Conservation (phyloP, 2,888 invertebrate genomes). For the Sinopyrophorus schimmeli region DNA sequence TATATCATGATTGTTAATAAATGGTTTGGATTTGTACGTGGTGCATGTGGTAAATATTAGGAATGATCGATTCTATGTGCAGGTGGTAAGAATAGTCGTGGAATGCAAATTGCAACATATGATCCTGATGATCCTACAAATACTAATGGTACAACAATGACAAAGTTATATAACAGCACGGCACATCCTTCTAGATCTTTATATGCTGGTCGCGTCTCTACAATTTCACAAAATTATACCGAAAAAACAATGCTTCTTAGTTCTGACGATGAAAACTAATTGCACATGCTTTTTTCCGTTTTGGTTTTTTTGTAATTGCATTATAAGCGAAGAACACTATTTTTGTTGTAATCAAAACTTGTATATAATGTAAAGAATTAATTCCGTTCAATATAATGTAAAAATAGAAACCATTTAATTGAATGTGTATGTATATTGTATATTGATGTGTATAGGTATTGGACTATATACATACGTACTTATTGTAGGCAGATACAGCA, state of each 20-base stretch:
- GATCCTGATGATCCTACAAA: slow-evolving; percentile 68
- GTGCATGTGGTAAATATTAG: background rate
- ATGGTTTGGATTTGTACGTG: slow-evolving; percentile 42
- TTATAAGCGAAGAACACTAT: slow-evolving; percentile 25
- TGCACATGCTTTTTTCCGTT: no score
- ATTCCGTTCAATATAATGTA: slow-evolving; percentile 28
- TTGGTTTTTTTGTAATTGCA: no score
- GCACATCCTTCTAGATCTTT: slow-evolving; percentile 45
- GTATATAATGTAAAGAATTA: slow-evolving; percentile 23
- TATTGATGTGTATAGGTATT: no score
- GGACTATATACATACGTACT: no score
- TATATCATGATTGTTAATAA: slow-evolving; percentile 42
- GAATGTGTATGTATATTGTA: no score
- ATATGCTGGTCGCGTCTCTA: slow-evolving; percentile 71
- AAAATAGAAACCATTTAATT: no score
- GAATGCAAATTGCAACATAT: slow-evolving; percentile 67
- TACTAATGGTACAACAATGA: slow-evolving; percentile 52
- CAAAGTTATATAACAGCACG: slow-evolving; percentile 49
- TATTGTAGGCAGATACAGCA: no score
- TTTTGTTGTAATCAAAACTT: slow-evolving; percentile 30
- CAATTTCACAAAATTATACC: slow-evolving; percentile 85
- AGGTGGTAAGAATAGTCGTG: slow-evolving; percentile 67
- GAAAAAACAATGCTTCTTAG: slow-evolving; percentile 95
- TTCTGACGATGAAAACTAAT: slow-evolving; percentile 82
- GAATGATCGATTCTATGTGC: background rate